phyloP scores from a whole-genome alignment of 23 tunicate species.

The Clavelina lepadiformis region DNA sequence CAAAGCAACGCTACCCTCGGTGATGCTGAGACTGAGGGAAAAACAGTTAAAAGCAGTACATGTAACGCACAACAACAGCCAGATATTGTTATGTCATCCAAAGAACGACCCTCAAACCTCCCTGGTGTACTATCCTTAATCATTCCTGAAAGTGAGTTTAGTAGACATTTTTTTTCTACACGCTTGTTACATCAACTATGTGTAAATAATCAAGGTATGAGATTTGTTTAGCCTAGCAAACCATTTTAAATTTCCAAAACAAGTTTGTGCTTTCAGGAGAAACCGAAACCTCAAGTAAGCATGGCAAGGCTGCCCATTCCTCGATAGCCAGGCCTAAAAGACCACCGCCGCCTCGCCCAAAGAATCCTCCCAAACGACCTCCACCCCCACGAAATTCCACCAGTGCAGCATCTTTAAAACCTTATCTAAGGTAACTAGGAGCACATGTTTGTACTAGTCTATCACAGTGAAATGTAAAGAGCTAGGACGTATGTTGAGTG shows the following conservation, averaged over 20 bases:
- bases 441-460: too few relatives aligned
- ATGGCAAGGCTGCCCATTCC: conserved; percentile 4
- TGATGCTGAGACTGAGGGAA: too few relatives aligned
- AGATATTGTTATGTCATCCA: conserved; percentile 63
- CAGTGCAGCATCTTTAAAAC: not conserved
- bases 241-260: not conserved
- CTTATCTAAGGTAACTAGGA: conserved; percentile 22
- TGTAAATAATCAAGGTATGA: not conserved
- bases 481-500: too few relatives aligned
- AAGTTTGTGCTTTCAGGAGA: not conserved
- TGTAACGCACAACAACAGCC: conserved; percentile 41
- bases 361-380: conserved; percentile 79
- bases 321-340: conserved; percentile 44
- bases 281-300: too few relatives aligned
- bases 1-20: too few relatives aligned
- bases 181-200: too few relatives aligned
- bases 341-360: conserved; percentile 79
- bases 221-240: not conserved
- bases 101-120: conserved; percentile 66
- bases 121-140: conserved; percentile 56
- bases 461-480: too few relatives aligned
- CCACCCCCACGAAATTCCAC: conserved; percentile 51
- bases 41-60: not conserved
- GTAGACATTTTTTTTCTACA: too few relatives aligned
- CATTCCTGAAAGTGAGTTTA: not conserved